These are phyloP conservation scores for Indicator maculatus DNA, from an alignment of 2,113 vertebrate genomes.

Conservation along the genomic window DNA sequence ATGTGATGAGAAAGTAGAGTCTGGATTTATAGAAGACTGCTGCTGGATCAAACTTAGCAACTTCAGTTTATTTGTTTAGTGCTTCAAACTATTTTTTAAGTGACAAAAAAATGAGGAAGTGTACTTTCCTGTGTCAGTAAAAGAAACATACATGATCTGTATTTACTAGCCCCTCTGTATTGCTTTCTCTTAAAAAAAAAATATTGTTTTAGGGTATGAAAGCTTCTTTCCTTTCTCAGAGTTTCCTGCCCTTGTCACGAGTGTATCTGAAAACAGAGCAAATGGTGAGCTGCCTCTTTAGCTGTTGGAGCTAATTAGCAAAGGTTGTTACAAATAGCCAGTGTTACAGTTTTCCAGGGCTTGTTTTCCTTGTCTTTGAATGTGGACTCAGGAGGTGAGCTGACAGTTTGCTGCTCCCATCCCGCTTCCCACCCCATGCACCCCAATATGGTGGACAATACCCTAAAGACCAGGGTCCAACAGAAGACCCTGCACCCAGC, in stretches of 20 bases:
- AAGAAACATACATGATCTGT: background rate
- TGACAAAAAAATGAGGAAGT: background rate
- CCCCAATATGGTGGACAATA: fast-evolving
- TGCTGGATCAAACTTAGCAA: background rate
- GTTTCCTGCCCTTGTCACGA: background rate
- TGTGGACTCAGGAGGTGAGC: background rate
- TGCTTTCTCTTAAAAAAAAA: background rate
- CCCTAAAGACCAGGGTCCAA: background rate
- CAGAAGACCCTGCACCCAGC: fast-evolving
- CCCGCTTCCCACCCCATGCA: background rate
- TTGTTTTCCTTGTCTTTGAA: background rate
- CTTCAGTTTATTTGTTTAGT: background rate
- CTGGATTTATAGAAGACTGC: background rate
- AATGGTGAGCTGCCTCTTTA: background rate
- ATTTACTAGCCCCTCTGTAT: background rate
- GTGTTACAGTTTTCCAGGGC: background rate
- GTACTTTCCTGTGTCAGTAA: background rate
- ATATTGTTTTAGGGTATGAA: background rate
- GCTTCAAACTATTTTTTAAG: background rate
- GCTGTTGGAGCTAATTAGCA: background rate
- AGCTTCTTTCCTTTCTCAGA: background rate
- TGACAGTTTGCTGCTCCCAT: background rate
- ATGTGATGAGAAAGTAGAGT: background rate
- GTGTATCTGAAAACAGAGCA: background rate
- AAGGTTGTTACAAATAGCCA: background rate